Conservation (phyloP, 2,113 vertebrate species). For the Pachyramphus minor region DNA sequence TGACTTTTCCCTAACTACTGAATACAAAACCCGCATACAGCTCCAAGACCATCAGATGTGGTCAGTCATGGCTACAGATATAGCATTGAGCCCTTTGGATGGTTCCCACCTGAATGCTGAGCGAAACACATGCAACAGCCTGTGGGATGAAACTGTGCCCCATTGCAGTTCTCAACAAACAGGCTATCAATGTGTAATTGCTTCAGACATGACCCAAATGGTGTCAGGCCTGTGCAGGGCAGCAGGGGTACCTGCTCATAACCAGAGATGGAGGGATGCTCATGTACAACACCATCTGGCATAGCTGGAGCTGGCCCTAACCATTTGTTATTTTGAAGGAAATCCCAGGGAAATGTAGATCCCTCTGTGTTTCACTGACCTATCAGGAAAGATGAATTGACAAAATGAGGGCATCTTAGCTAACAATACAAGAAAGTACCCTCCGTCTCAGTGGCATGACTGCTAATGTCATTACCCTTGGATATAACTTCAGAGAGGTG, state of each 20-base stretch:
- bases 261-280: background rate
- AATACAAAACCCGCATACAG: background rate
- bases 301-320: background rate
- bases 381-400: background rate
- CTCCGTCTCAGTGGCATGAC: background rate
- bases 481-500: background rate
- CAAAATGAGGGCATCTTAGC: background rate
- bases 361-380: background rate
- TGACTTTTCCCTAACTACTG: background rate
- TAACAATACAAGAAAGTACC: background rate
- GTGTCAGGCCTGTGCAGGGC: background rate
- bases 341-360: background rate
- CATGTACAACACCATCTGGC: background rate
- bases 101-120: background rate
- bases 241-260: background rate
- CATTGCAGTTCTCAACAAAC: background rate
- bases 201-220: background rate
- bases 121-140: background rate
- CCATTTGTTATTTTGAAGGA: background rate
- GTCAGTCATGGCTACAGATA: background rate
- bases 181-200: background rate
- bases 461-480: background rate
- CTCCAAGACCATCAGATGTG: fast-evolving
- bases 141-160: background rate
- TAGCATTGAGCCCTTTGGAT: background rate